phyloP scores from a whole-genome alignment of 2,797 vertebrate genomes.

The Erithacus rubecula region DNA sequence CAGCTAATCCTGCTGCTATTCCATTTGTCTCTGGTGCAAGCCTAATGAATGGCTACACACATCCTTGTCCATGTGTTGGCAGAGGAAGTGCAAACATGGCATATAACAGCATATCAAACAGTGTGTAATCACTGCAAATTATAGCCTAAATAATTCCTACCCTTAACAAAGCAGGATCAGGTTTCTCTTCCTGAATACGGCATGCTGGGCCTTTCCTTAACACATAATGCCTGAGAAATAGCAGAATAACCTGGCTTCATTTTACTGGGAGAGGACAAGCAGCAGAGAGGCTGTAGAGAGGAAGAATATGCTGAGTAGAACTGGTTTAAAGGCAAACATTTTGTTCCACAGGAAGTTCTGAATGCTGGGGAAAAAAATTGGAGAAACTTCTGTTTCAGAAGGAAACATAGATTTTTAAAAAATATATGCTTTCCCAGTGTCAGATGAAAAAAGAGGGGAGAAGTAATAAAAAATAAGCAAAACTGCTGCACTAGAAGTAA shows the following conservation, averaged over 20 bases:
- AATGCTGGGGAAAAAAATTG: not conserved
- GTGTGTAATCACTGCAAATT: constrained; percentile 55
- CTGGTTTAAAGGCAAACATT: not conserved
- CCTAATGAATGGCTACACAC: constrained; percentile 20
- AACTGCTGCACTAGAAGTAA: not conserved
- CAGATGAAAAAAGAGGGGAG: not conserved
- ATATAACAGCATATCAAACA: constrained; percentile 52
- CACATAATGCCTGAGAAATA: not conserved
- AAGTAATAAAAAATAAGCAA: constrained; percentile 4
- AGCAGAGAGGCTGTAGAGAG: not conserved
- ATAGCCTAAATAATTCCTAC: constrained; percentile 42
- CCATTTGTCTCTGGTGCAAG: constrained; percentile 28
- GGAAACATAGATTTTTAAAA: not conserved
- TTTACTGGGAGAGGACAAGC: not conserved
- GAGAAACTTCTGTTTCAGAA: constrained; percentile 2
- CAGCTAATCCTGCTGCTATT: constrained; percentile 47
- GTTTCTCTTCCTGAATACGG: not conserved
- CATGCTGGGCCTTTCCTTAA: not conserved
- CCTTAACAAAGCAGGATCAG: not conserved
- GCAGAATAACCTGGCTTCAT: not conserved
- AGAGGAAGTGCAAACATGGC: constrained; percentile 55
- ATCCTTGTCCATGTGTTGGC: constrained; percentile 54
- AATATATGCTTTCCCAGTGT: not conserved
- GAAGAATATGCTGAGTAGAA: constrained; percentile 8
- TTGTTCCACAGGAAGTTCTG: not conserved